Evolutionary conservation across 2,113 vertebrate species (phyloP).

Genomic region (Hoplias malabaricus): DNA sequence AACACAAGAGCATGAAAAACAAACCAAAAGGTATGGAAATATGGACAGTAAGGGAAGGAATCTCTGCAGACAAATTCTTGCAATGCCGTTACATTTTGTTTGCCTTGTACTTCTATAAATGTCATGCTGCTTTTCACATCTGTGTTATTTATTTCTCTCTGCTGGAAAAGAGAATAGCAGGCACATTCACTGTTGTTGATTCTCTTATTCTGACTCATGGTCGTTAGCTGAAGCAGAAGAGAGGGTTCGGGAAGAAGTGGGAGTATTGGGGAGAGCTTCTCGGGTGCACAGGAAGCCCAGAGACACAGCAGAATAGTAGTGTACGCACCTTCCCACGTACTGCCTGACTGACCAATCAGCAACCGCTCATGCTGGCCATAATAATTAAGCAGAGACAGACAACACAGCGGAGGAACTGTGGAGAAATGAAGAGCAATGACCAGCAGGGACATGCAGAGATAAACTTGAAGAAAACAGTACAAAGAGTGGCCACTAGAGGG

Average conservation of each 20-base stretch:
- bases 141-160: background rate
- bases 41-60: background rate
- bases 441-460: constrained; percentile 29
- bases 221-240: background rate
- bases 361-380: constrained; percentile 51
- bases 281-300: background rate
- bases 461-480: background rate
- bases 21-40: background rate
- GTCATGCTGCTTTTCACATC: background rate
- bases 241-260: background rate
- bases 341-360: constrained; percentile 50
- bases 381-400: constrained; percentile 60
- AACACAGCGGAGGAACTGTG: constrained; percentile 55
- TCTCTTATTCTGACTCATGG: background rate
- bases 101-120: background rate
- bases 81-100: background rate
- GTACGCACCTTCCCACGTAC: constrained; percentile 56
- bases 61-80: background rate
- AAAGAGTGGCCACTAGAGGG: constrained; percentile 20
- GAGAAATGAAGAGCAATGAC: constrained; percentile 48
- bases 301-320: constrained; percentile 15
- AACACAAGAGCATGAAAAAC: background rate
- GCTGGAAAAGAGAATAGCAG: background rate
- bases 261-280: background rate
- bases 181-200: background rate